Evolutionary conservation across 2,888 invertebrate species (phyloP), one percentile per base, ranked within the genome.

Genomic region (Carabus problematicus): DNA sequence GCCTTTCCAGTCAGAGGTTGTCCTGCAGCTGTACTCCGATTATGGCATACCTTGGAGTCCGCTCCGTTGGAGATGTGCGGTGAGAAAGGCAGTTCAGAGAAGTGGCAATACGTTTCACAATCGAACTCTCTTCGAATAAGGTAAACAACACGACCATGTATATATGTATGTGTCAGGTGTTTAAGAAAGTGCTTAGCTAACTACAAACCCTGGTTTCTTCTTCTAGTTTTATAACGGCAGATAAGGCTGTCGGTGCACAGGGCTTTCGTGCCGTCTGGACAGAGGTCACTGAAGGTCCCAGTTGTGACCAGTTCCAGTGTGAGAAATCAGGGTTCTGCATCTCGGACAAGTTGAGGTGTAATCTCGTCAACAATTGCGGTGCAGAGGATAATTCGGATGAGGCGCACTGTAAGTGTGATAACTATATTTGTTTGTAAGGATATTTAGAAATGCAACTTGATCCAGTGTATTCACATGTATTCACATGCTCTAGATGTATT

Each of bases 221-320:
- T 18, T 80, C 11, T 82, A 97, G 97, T 84, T 97, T 97, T 84
- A 92, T 96, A 80, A 93, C 95, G 79, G 95, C 97, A 71, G 95
- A 95, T 82, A 95, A 95, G 85, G 94, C 97, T 54, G 93, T 95
- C 72, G 97, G 97, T 73, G 94, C 94, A 77, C 90, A 91, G 81
- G 98, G 97, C 71, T 98, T 97, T 85, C 90, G 92, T 79, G 92
- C 95, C 58, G 89, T 95, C 63, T 98, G 97, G 97, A 97, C 97
- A 70, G 97, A 98, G 85, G 91, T 97, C 75, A 86, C 86, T 75
- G 88, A 88, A 71, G 82, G 81, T 72, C 86, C 86, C 60, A 87
- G 86, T 71, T 89, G 88, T 77, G 88, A 87, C 75, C 88, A 90
- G 77, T 93, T 92, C 80, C 86, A 89, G 74, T 94, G 94, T 80